Base-by-base conservation (phyloP, 2,113 vertebrate genomes). In the Apus apus region DNA sequence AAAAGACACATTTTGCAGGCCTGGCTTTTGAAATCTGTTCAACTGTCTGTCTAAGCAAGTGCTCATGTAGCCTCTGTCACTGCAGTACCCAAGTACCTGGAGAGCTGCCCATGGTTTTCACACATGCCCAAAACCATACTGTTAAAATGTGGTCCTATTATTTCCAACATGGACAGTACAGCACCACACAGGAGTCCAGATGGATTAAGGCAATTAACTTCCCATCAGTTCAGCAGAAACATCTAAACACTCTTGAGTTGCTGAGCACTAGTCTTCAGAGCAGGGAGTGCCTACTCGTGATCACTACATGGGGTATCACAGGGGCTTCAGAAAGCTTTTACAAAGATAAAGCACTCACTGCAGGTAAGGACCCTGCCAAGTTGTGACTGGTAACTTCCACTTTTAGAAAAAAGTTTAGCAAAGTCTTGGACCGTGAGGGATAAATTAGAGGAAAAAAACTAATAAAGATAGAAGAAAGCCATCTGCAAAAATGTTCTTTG, bases 21-120 rank as follows among this genome's bases (percentile, higher is more conserved):
- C 79, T 94, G 71, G 36, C 60, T 80, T 93, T 90, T 73, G 81
- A 91, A 96, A 95, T 64, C 74, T 73, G 68, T 87, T 93, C 87
- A 89, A 26, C 81, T 94, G 70, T 43, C 73, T 96, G 74, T 85
- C 85, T 92, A 83, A 89, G 45, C 85, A 75, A 91, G 76, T 27
- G 71, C 62, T 71, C 57, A 23, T 30, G 76, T 56, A 80, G 54
- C 58, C 82, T 72, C 62, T 74, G 23, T 72, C 81, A 29, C 53
- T 62, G n/a, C 32, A 72, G 66, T 60, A 87, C 50, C 77, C 8
- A 1, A 72, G 34, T 46, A 75, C 80, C 84, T 93, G 90, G 86
- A 90, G 82, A 75, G 78, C 2, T 89, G 88, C 92, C 93, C 76
- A 5, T 25, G 53, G 88, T 68, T 94, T 89, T 92, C 92, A 91